phyloP scores from a whole-genome alignment of 2,888 invertebrate species.

The Antitype chi region DNA sequence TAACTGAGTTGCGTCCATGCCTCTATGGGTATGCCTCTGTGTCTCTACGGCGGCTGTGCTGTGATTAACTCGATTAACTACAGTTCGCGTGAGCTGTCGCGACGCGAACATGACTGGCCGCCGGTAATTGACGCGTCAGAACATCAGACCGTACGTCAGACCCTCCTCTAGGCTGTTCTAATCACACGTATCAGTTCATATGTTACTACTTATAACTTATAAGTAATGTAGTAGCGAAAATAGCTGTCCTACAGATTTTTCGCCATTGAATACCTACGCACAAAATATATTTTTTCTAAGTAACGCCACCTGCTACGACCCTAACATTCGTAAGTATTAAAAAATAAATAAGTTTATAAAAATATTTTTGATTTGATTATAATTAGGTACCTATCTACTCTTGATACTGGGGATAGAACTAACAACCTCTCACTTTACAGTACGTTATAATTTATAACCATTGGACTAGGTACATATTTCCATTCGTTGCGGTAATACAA shows the following conservation, averaged over 20 bases:
- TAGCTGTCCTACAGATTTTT: not conserved
- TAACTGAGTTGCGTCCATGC: not conserved
- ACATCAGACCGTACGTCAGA: conserved; percentile 38
- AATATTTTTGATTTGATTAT: not conserved
- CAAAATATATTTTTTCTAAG: no score
- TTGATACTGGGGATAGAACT: not conserved
- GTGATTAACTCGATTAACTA: conserved; percentile 46
- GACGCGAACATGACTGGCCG: conserved; percentile 23
- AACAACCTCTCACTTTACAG: not conserved
- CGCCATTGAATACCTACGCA: not conserved
- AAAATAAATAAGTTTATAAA: no score
- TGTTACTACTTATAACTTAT: not conserved
- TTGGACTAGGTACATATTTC: not conserved
- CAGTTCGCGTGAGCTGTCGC: conserved; percentile 37
- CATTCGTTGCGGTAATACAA: not conserved
- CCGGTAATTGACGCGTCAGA: conserved; percentile 42
- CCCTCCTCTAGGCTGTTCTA: conserved; percentile 44
- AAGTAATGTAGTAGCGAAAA: not conserved
- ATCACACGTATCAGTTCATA: conserved; percentile 7
- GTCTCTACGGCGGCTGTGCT: not conserved
- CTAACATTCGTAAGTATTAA: no score
- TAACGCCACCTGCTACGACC: no score
- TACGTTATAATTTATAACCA: not conserved
- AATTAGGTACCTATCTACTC: not conserved
- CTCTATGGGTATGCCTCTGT: not conserved